Percentiles rank a stretch among this genome's conserved stretches.
These are phyloP conservation scores for Acrocephalus arundinaceus DNA, from an alignment of 2,113 vertebrate genomes.

Conservation along the genomic window DNA sequence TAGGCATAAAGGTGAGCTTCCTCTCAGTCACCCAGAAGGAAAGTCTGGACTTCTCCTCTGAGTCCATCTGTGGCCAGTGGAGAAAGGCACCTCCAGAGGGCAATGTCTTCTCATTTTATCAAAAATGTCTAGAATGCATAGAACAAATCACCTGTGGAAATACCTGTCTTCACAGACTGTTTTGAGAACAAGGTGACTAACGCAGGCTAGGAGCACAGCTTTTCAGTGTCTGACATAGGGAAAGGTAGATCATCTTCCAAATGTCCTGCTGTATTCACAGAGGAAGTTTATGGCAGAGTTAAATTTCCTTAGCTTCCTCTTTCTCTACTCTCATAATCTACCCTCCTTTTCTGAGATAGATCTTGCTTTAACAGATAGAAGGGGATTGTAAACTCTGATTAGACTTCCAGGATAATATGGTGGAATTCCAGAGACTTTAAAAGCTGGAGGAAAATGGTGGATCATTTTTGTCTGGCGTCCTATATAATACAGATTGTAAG, in stretches of 20 bases:
- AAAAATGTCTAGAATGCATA: background rate
- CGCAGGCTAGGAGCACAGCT: background rate
- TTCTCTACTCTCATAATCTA: background rate
- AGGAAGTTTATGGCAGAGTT: background rate
- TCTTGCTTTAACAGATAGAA: background rate
- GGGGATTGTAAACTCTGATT: background rate
- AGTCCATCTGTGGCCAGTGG: background rate
- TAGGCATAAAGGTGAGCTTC: background rate
- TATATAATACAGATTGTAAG: background rate
- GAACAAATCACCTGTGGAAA: background rate
- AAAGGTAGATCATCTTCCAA: background rate
- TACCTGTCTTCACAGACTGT: background rate
- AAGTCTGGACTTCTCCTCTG: background rate
- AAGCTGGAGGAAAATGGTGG: background rate
- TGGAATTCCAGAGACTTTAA: background rate
- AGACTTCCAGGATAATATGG: background rate
- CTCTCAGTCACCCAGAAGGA: background rate
- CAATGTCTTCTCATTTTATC: conserved; percentile 36
- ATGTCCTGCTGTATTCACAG: background rate
- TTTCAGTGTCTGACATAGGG: background rate
- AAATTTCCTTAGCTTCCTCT: background rate
- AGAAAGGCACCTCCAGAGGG: conserved; percentile 48
- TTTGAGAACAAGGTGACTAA: background rate
- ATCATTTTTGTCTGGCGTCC: background rate
- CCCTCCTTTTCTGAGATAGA: background rate